A percentile compares a stretch with the other conserved stretches of the same genome.
Conservation (phyloP, 2,888 invertebrate species). For the Choreutis nemorana region DNA sequence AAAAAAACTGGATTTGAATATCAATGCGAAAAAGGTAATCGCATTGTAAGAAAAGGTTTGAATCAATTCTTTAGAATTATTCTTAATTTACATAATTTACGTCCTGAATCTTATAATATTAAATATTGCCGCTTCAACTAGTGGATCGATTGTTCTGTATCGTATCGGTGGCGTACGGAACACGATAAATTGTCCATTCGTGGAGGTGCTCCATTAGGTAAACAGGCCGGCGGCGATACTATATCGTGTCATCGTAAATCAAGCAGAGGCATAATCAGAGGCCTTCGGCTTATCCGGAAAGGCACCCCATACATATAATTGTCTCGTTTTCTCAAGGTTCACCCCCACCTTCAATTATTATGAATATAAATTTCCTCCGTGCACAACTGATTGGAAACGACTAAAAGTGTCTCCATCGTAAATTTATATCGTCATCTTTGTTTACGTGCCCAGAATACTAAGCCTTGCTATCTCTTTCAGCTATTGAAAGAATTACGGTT, state of each 20-base stretch:
- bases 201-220: slow-evolving; percentile 37
- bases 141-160: no score
- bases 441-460: slow-evolving; percentile 31
- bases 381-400: slow-evolving; percentile 35
- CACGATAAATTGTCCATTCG: slow-evolving; percentile 50
- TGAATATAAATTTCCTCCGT: slow-evolving; percentile 27
- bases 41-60: no score
- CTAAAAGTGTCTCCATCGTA: slow-evolving; percentile 32
- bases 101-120: no score
- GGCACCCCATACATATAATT: slow-evolving; percentile 51
- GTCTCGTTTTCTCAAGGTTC: slow-evolving; percentile 47
- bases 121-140: no score
- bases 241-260: slow-evolving; percentile 61
- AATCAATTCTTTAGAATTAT: no score
- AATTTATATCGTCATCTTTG: slow-evolving; percentile 31
- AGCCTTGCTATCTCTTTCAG: no score
- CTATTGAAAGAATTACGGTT: no score
- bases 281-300: slow-evolving; percentile 50
- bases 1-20: no score
- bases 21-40: no score
- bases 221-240: slow-evolving; percentile 33
- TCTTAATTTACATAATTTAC: no score
- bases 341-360: slow-evolving; percentile 26
- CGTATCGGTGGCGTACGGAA: slow-evolving; percentile 33
- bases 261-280: slow-evolving; percentile 56